A percentile compares a stretch with the other conserved stretches of the same genome.
These are phyloP conservation scores for Myotis vivesi DNA, from an alignment of 2,797 vertebrate genomes.

Conservation along the genomic window DNA sequence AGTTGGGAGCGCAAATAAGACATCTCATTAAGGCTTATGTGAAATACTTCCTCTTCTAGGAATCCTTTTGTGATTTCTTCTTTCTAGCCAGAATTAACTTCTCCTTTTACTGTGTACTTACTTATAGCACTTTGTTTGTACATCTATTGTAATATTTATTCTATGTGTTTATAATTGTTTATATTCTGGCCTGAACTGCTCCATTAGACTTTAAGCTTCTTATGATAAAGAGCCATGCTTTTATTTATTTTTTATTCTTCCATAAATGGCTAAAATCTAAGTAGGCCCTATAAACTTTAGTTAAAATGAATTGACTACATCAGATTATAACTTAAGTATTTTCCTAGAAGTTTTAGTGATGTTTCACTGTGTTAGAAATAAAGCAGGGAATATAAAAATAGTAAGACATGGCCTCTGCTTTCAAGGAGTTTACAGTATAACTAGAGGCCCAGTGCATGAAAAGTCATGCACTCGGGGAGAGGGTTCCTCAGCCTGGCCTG, in stretches of 20 bases:
- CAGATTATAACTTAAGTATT: slow-evolving; percentile 28
- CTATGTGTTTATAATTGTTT: background rate
- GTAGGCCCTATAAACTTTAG: background rate
- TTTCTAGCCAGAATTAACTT: slow-evolving; percentile 19
- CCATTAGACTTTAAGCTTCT: slow-evolving; percentile 26
- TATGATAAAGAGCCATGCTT: background rate
- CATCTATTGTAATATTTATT: background rate
- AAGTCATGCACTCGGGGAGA: too few species aligned
- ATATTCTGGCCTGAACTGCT: background rate
- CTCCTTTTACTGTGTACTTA: background rate
- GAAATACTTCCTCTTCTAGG: background rate
- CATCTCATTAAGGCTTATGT: slow-evolving; percentile 8
- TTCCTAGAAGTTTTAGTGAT: slow-evolving; percentile 29
- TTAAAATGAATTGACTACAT: slow-evolving; percentile 9
- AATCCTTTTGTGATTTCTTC: background rate
- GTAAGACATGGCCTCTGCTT: slow-evolving; percentile 8
- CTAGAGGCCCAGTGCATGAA: too few species aligned
- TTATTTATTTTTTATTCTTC: background rate
- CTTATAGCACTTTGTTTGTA: background rate
- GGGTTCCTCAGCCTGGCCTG: too few species aligned
- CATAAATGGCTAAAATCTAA: background rate
- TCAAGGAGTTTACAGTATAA: background rate
- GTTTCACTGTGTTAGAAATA: slow-evolving; percentile 15
- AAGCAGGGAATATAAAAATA: background rate
- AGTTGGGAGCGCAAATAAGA: background rate